Evolutionary conservation across 2,113 vertebrate species (phyloP), one percentile per base, ranked within the genome.

Genomic region (Drymodes brunneopygia): DNA sequence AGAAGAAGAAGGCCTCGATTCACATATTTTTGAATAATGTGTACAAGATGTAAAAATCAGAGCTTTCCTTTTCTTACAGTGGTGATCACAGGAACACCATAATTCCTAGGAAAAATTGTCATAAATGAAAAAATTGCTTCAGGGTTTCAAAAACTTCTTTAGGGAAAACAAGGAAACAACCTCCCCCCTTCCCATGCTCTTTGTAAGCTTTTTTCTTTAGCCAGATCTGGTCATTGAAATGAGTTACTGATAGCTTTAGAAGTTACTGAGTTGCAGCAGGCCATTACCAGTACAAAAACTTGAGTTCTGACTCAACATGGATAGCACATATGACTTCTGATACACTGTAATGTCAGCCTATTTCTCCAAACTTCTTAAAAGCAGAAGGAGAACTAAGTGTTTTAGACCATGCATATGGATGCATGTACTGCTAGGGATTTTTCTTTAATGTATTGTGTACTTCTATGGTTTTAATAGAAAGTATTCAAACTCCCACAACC

Each of bases 141-240:
- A 84, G 25, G 0, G 0, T 42, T 81, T 89, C 23, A 90, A 18
- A 29, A 56, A 35, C 7, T 67, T 6, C 21, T 90, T 92, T 36
- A 40, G 67, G 69, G 12, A 40, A 44, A 70, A 54, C 15, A 64
- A 58, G 10, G 5, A 71, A 50, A 27, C 18, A 48, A 7, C 6
- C 15, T 2, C 1, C 3, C 15, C 2, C 23, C 4, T 20, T 4
- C 4, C 11, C n/a, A 36, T 8, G 2, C 10, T 61, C 19, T 83
- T 45, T 23, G 18, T 18, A 29, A 57, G 4, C 1, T 42, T 86
- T 77, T 72, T 48, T 57, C 50, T 92, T 86, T 33, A 86, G 15
- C 13, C 50, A 29, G 67, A 77, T 22, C 12, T 69, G 73, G 42
- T 20, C 33, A 53, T 10, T 42, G 15, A 45, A 61, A 27, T 60